These are phyloP conservation scores for Tenrec ecaudatus DNA, from an alignment of 2,113 vertebrate genomes.

Conservation along the genomic window DNA sequence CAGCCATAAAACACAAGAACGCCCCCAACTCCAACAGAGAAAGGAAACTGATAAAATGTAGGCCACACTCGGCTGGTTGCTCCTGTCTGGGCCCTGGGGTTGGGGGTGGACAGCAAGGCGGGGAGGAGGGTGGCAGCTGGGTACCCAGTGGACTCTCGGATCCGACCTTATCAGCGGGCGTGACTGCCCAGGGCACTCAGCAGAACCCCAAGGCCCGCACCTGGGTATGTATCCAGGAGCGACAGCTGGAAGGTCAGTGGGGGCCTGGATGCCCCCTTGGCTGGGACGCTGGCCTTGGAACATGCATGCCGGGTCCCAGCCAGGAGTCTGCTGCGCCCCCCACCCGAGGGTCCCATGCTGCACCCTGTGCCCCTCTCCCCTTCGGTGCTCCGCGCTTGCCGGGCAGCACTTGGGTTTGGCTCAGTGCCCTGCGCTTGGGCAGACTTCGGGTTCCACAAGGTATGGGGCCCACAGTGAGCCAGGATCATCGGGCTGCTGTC, in stretches of 20 bases:
- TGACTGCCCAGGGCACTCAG: constrained; percentile 94
- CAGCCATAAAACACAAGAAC: no score
- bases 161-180: constrained; percentile 83
- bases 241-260: constrained; percentile 95
- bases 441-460: no score
- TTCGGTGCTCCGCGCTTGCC: not conserved
- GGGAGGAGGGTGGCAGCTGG: constrained; percentile 90
- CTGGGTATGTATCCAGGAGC: constrained; percentile 94
- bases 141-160: constrained; percentile 76
- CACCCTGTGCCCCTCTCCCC: not conserved
- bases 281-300: no score
- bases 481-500: no score
- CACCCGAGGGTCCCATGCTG: no score
- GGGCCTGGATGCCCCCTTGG: no score
- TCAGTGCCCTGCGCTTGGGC: not conserved
- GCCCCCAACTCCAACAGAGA: no score
- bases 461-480: no score
- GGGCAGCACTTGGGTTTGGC: not conserved
- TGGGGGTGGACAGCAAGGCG: constrained; percentile 29
- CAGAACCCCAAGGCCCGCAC: constrained; percentile 94
- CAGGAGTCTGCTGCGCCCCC: not conserved
- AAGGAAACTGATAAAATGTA: no score
- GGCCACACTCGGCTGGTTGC: no score
- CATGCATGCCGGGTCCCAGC: not conserved
- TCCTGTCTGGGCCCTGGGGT: not conserved